These are phyloP conservation scores for Camptogramma bilineatum DNA, from an alignment of 2,888 invertebrate species.

Conservation along the genomic window DNA sequence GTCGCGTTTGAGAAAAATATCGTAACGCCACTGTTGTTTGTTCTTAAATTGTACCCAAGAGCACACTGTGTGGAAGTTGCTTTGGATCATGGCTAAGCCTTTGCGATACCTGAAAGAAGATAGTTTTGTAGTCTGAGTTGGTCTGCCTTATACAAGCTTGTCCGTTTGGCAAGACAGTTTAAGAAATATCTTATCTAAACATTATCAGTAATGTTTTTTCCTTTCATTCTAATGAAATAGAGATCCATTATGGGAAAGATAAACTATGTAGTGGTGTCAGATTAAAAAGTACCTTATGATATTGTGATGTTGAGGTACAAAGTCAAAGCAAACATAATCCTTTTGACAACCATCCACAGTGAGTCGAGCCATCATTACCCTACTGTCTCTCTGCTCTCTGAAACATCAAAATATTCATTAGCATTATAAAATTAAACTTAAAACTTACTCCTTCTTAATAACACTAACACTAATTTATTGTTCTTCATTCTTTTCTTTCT, in stretches of 20 bases:
- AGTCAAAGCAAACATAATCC: conserved; percentile 98
- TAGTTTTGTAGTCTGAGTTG: background rate
- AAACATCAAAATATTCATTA: conserved; percentile 32
- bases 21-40: conserved; percentile 94
- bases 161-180: too few relatives aligned
- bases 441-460: too few relatives aligned
- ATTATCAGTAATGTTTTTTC: too few relatives aligned
- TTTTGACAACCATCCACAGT: conserved; percentile 99
- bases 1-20: conserved; percentile 93
- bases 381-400: conserved; percentile 94
- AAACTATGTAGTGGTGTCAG: too few relatives aligned
- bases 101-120: conserved; percentile 89
- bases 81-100: conserved; percentile 94
- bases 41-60: conserved; percentile 97
- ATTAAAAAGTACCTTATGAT: conserved; percentile 87
- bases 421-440: too few relatives aligned
- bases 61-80: conserved; percentile 96
- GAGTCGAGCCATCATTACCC: conserved; percentile 98
- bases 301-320: conserved; percentile 97
- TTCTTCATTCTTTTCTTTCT: too few relatives aligned
- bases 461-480: too few relatives aligned
- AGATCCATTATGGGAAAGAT: too few relatives aligned
- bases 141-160: too few relatives aligned
- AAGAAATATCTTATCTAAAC: too few relatives aligned
- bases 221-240: too few relatives aligned